Evolutionary conservation across 2,113 vertebrate genomes (phyloP).

Genomic region (Geococcyx californianus): DNA sequence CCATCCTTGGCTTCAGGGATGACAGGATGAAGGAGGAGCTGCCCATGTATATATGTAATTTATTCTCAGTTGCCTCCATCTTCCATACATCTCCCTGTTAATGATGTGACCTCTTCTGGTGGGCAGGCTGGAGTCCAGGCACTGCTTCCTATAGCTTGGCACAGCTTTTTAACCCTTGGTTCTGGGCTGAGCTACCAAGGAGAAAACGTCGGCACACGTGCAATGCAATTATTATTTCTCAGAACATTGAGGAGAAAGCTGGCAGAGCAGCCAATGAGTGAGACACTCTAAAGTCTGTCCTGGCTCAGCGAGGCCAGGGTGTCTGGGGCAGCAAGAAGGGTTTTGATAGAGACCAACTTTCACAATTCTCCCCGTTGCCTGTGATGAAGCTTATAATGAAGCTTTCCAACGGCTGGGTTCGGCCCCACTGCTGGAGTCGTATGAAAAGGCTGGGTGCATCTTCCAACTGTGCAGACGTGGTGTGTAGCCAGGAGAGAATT

Average conservation of each 20-base stretch:
- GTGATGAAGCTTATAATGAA: background rate
- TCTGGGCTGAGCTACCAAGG: background rate
- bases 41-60: rapidly evolving
- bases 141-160: background rate
- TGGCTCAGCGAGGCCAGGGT: background rate
- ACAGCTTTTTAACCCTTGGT: background rate
- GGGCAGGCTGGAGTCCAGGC: background rate
- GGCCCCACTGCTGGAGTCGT: background rate
- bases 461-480: background rate
- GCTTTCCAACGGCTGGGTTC: background rate
- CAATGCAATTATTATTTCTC: background rate
- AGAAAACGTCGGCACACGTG: background rate
- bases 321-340: background rate
- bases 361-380: background rate
- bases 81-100: background rate
- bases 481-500: background rate
- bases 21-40: background rate
- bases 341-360: background rate
- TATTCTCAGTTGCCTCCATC: background rate
- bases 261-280: background rate
- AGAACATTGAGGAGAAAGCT: background rate
- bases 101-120: background rate
- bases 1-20: background rate
- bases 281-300: background rate
- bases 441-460: background rate